These are phyloP conservation scores for human (Homo sapiens) DNA, from an alignment of 2,113 vertebrate genomes.

Conservation along the genomic window GRCh38 chr20:23924501-23925000, in stretches of 20 bases:
- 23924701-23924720: background rate
- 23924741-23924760: background rate
- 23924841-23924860: background rate
- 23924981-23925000: background rate
- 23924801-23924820: background rate
- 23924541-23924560: no score
- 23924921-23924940: background rate
- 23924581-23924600: no score
- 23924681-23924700: background rate
- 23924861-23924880: no score
- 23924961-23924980: background rate
- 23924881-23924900: background rate
- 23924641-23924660: no score
- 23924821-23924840: background rate
- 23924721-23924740: background rate
- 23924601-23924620: no score
- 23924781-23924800: no score
- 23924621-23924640: no score
- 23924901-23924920: background rate
- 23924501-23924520: fast-evolving
- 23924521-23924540: no score
- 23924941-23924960: background rate
- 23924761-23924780: background rate
- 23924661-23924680: background rate
- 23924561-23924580: no score